These are phyloP conservation scores for Panthera uncia DNA, from an alignment of 2,113 vertebrate species.

Conservation along the genomic window DNA sequence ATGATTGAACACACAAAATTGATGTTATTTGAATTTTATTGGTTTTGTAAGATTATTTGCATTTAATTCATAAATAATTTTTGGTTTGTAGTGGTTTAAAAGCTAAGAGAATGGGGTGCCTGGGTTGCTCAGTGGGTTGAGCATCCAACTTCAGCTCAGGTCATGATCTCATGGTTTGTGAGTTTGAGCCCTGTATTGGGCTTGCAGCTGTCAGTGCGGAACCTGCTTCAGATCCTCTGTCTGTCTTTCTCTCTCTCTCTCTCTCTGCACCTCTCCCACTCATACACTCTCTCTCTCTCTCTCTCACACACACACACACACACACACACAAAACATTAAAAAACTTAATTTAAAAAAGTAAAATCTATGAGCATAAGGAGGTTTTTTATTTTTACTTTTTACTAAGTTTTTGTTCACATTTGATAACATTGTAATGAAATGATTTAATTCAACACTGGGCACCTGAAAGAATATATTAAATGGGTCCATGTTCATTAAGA, in stretches of 20 bases:
- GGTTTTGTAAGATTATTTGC: background rate
- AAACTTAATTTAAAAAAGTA: background rate
- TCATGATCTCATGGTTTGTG: too few species aligned
- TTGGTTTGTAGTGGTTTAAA: constrained; percentile 24
- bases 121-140: too few species aligned
- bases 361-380: background rate
- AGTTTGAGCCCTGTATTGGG: too few species aligned
- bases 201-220: too few species aligned
- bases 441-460: background rate
- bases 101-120: background rate
- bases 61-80: constrained; percentile 35
- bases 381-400: background rate
- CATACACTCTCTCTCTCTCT: too few species aligned
- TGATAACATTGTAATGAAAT: background rate
- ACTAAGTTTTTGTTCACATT: background rate
- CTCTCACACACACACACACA: too few species aligned
- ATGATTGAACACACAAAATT: background rate
- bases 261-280: too few species aligned
- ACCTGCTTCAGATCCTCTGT: too few species aligned
- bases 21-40: constrained; percentile 42
- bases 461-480: background rate
- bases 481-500: background rate
- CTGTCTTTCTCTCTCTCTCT: too few species aligned
- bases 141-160: too few species aligned
- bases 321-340: too few species aligned